Conservation (phyloP, 2,113 vertebrate species). For the Solea senegalensis region DNA sequence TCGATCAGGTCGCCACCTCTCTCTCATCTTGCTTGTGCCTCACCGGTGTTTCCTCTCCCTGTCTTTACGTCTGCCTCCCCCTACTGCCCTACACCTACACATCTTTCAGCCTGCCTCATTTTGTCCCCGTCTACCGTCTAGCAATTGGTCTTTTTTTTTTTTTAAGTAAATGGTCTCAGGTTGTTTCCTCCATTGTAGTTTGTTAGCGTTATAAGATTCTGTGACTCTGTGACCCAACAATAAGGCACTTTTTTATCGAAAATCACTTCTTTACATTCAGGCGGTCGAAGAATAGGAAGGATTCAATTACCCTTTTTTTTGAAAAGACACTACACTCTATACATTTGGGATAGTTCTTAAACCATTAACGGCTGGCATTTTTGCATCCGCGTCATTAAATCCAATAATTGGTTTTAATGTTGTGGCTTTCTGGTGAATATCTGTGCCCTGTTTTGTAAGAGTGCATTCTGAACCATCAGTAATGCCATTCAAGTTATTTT, state of each 20-base stretch:
- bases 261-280: too few species aligned
- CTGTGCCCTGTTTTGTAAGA: too few species aligned
- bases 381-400: too few species aligned
- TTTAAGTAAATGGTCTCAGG: not conserved
- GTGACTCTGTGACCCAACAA: not conserved
- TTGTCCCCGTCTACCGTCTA: conserved; percentile 1
- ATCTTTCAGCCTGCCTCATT: conserved; percentile 30
- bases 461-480: too few species aligned
- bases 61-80: conserved; percentile 38
- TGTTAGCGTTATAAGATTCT: conserved; percentile 22
- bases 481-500: too few species aligned
- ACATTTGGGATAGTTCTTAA: not conserved
- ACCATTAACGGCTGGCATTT: too few species aligned
- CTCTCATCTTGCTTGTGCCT: conserved; percentile 55
- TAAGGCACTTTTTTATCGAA: conserved; percentile 25
- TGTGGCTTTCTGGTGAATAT: too few species aligned
- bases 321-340: conserved; percentile 17
- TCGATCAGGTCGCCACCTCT: conserved; percentile 15
- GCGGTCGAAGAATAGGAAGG: conserved; percentile 14
- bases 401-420: too few species aligned
- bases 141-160: not conserved
- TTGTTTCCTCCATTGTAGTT: conserved; percentile 14
- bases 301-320: conserved; percentile 21
- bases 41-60: conserved; percentile 21
- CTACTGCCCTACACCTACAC: conserved; percentile 17